Conservation (phyloP, 2,797 vertebrate genomes). For the Amphiprion clarkii region DNA sequence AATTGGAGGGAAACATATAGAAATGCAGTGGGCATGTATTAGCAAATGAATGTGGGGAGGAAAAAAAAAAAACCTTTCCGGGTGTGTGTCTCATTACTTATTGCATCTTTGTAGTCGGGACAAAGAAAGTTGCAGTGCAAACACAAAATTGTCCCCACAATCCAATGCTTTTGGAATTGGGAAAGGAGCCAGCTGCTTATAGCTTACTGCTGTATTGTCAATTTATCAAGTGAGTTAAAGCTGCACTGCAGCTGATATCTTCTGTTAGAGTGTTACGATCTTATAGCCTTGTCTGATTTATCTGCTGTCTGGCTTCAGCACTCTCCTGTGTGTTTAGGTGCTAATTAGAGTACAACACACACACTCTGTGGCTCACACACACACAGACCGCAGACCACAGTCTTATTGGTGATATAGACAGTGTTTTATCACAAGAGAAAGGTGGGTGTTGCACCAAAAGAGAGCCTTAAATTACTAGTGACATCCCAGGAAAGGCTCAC, state of each 20-base stretch:
- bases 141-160: constrained; percentile 62
- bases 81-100: constrained; percentile 72
- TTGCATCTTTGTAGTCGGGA: constrained; percentile 62
- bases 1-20: constrained; percentile 82
- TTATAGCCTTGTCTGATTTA: constrained; percentile 81
- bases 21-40: constrained; percentile 77
- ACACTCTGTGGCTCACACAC: constrained; percentile 22
- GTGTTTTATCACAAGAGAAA: constrained; percentile 81
- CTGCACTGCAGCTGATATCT: constrained; percentile 68
- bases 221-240: constrained; percentile 76
- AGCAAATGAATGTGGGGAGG: constrained; percentile 71
- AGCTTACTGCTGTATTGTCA: constrained; percentile 51
- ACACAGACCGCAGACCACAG: constrained; percentile 36
- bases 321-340: constrained; percentile 83
- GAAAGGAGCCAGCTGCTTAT: constrained; percentile 54
- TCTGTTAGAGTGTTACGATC: constrained; percentile 72
- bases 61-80: constrained; percentile 16
- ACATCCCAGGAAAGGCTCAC: constrained; percentile 76
- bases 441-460: constrained; percentile 77
- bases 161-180: constrained; percentile 41
- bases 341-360: constrained; percentile 81
- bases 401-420: constrained; percentile 69
- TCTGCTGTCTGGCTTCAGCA: constrained; percentile 79
- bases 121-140: constrained; percentile 73
- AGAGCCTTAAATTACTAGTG: constrained; percentile 80